A percentile compares a stretch with the other conserved stretches of the same genome.
Evolutionary conservation across 2,113 vertebrate species (phyloP).

Genomic region (Spea multiplicata): DNA sequence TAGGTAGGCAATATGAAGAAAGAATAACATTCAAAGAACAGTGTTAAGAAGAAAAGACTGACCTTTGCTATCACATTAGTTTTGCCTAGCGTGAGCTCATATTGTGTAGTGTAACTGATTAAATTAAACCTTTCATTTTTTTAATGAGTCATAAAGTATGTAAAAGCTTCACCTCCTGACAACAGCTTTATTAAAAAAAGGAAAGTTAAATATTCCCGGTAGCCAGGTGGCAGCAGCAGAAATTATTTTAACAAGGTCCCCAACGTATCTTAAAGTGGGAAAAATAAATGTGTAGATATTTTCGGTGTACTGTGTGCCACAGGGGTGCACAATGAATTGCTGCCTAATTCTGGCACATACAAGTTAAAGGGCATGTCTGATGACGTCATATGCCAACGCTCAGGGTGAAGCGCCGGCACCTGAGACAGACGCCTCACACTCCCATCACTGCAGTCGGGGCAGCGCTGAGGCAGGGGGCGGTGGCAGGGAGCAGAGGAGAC

Average conservation of each 20-base stretch:
- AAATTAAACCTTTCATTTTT: conserved; percentile 25
- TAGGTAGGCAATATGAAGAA: neutral
- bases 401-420: neutral
- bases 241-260: conserved; percentile 33
- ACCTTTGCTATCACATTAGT: conserved; percentile 11
- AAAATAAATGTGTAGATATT: conserved; percentile 1
- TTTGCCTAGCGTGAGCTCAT: neutral
- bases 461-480: too few relatives aligned
- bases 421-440: too few relatives aligned
- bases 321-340: neutral
- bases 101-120: conserved; percentile 23
- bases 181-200: neutral
- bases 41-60: conserved; percentile 13
- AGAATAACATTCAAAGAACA: conserved; percentile 26
- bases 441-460: too few relatives aligned
- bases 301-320: neutral
- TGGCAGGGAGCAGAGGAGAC: too few relatives aligned
- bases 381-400: neutral
- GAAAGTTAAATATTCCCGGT: neutral
- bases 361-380: neutral
- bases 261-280: conserved; percentile 17
- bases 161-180: conserved; percentile 18
- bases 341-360: neutral
- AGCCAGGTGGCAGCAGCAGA: neutral
- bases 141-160: conserved; percentile 34